Base-by-base conservation (phyloP, 2,888 invertebrate genomes). In the Athalia rosae region DNA sequence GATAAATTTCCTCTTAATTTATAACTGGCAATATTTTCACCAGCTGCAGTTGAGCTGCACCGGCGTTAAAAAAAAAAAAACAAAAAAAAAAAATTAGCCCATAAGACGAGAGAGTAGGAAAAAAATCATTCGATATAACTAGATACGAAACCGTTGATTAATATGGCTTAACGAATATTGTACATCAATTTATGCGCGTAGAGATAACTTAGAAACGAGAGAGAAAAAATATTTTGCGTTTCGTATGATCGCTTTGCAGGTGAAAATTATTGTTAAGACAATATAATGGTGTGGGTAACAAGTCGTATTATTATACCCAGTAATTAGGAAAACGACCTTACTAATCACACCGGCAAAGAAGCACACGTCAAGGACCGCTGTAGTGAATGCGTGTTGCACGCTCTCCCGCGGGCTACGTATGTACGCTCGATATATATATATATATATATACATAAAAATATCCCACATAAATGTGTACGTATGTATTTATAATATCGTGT, bases 321-420 rank as follows among this genome's bases (percentile, higher is more conserved):
- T 84, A 86, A 86, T 84, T 84, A 87, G 84, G 84, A 84, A 85
- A 87, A 86, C 83, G 84, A 84, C 82, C 84, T 85, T 84, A 83
- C 84, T 84, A 86, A 86, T 85, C 83, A 83, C 82, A 79, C 66
- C 71, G 77, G 79, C 82, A 81, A 78, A 28, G 82, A 80, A 83
- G 67, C 78, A 66, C 78, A 80, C 80, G 74, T 77, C 61, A 59
- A 61, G 59, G 64, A 77, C 79, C 79, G 62, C 28, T 28, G 78
- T 73, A 79, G 76, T 67, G 81, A 79, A 76, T 85, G 86, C 86
- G 84, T 85, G 86, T 81, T 78, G 82, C 86, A 87, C 83, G 82
- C 83, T 81, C 81, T 76, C 76, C 77, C 63, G 77, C 69, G 48
- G 76, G 53, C 48, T 63, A 62, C 13, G 48, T 48, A 28, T 28